These are phyloP conservation scores for Rhinogobius similis DNA, from an alignment of 2,113 vertebrate species.

Conservation along the genomic window DNA sequence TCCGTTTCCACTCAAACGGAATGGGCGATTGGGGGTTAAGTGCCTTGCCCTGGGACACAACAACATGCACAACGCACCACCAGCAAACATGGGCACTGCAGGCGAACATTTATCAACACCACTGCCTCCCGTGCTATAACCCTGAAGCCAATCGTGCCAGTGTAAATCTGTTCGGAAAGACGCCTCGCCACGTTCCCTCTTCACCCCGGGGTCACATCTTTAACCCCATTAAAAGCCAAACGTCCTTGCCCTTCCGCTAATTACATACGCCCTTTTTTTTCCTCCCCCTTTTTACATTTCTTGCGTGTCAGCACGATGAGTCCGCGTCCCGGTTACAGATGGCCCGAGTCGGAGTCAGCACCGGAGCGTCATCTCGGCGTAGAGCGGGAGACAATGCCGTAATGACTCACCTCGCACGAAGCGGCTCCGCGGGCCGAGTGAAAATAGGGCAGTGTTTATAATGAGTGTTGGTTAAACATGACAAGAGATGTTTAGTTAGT, in stretches of 20 bases:
- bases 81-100: not conserved
- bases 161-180: not conserved
- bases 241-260: not conserved
- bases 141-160: not conserved
- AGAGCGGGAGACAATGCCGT: not conserved
- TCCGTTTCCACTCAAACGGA: too few relatives aligned
- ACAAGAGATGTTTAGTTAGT: slow-evolving; percentile 5
- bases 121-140: not conserved
- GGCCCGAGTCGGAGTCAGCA: not conserved
- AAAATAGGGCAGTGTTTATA: not conserved
- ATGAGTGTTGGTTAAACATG: slow-evolving; percentile 9
- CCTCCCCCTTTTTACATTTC: not conserved
- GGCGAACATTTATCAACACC: not conserved
- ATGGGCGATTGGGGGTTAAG: too few relatives aligned
- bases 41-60: not conserved
- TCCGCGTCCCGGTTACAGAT: not conserved
- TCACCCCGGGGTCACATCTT: not conserved
- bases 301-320: not conserved
- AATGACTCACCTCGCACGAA: not conserved
- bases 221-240: not conserved
- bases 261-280: not conserved
- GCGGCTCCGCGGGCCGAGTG: not conserved
- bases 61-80: not conserved
- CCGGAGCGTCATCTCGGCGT: not conserved
- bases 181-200: not conserved